Evolutionary conservation across 2,113 vertebrate species (phyloP), one percentile per base, ranked within the genome.

Genomic region (Chlamydotis undulata): DNA sequence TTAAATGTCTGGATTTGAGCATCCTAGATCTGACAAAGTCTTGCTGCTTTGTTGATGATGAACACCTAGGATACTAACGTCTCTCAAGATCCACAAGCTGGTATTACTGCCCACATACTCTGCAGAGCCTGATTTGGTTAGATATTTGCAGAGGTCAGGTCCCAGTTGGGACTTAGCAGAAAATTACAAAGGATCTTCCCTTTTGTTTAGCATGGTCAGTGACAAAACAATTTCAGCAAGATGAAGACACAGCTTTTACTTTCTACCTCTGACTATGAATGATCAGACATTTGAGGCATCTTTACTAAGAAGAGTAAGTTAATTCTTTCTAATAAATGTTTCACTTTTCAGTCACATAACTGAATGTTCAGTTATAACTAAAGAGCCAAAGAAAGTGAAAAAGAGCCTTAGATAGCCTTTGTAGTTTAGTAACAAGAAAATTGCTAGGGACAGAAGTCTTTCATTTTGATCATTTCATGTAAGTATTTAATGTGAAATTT

Each of bases 11-110:
- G 29, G 0, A 56, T 87, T 76, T 68, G 33, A 68, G 35, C 33
- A 43, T 60, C 49, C 9, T 14, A 60, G 16, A 24, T n/a, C 12
- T 35, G 22, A 28, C 2, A 3, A 73, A 57, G 29, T 35, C 49
- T 49, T 26, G 25, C 43, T 35, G 4, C 9, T 85, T 56, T 56
- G 9, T 56, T 79, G 52, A 52, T 33, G 23, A 8, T 47, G 23
- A 75, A 13, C n/a, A 33, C 12, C 6, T 50, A 8, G 24, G 24
- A 70, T 7, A 9, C 21, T 33, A 19, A 8, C 0, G 0, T 53
- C 25, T 83, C 26, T 78, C 23, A 53, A 18, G 25, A 35, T 43
- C 21, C 29, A 49, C 17, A 33, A 24, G 12, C 29, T 65, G 26
- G 4, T 60, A 4, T 49, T 39, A 49, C 24, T 56, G 39, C 37